Conservation (phyloP, 2,888 invertebrate genomes). For the Stomorhina lunata region DNA sequence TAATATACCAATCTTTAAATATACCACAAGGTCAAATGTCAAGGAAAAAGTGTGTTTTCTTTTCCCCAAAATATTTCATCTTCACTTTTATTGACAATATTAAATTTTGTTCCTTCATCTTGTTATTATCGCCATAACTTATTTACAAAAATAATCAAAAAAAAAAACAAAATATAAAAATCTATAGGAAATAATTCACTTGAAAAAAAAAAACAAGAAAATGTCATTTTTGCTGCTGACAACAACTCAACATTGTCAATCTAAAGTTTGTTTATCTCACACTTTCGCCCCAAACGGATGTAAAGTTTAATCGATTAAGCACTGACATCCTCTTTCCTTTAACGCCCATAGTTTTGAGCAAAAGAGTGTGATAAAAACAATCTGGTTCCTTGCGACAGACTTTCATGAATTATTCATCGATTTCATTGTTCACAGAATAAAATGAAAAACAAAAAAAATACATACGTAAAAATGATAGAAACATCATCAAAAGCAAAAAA, state of each 20-base stretch:
- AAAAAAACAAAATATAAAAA: background rate
- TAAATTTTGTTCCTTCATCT: background rate
- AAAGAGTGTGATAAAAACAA: conserved; percentile 10
- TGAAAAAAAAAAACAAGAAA: background rate
- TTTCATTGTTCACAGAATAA: background rate
- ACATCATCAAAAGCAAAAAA: background rate
- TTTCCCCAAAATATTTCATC: no score
- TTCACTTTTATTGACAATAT: background rate
- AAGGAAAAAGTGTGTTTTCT: no score
- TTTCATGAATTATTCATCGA: conserved; percentile 18
- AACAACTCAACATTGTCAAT: background rate
- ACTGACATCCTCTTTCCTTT: background rate
- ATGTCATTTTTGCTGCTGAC: background rate
- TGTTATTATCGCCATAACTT: background rate
- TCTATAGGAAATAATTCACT: background rate
- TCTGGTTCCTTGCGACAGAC: background rate
- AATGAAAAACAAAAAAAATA: background rate
- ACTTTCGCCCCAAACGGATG: no score
- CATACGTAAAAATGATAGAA: background rate
- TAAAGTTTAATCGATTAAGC: background rate
- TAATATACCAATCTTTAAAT: no score
- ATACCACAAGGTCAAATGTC: no score
- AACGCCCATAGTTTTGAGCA: background rate
- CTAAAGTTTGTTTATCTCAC: background rate
- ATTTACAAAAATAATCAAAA: background rate